Percentiles rank a stretch among this genome's conserved stretches.
Conservation (phyloP, 92 coral and sea anemone genomes). For the Porites lobata region DNA sequence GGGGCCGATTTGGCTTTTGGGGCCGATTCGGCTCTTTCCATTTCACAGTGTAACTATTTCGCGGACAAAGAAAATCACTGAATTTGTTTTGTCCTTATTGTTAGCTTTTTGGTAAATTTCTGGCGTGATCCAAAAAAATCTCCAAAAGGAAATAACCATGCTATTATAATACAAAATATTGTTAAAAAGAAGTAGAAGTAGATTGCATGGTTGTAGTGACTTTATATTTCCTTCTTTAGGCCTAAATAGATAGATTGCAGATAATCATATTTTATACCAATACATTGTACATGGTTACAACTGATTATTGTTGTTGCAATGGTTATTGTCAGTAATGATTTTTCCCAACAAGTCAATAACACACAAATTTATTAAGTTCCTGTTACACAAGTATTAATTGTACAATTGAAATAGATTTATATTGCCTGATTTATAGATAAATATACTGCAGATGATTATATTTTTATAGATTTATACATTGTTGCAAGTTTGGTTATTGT, state of each 20-base stretch:
- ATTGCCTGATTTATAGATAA: conserved; percentile 39
- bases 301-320: conserved; percentile 33
- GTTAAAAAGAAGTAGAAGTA: no score
- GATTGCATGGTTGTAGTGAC: background rate
- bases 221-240: conserved; percentile 12
- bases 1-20: conserved; percentile 32
- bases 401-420: conserved; percentile 32
- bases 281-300: conserved; percentile 27
- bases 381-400: conserved; percentile 41
- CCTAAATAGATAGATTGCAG: conserved; percentile 32
- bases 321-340: conserved; percentile 32
- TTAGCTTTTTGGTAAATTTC: no score
- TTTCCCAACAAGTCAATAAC: conserved; percentile 43
- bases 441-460: conserved; percentile 35
- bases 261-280: conserved; percentile 10
- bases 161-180: background rate
- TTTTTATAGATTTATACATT: conserved; percentile 19
- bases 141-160: background rate
- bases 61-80: conserved; percentile 27
- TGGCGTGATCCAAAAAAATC: no score
- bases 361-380: conserved; percentile 42
- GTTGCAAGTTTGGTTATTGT: background rate
- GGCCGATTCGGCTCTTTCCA: conserved; percentile 46
- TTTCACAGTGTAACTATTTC: conserved; percentile 49
- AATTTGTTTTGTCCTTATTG: conserved; percentile 17